A percentile compares a stretch with the other conserved stretches of the same genome.
phyloP scores from a whole-genome alignment of 1,140 invertebrate species.

The Kradibia gibbosae region DNA sequence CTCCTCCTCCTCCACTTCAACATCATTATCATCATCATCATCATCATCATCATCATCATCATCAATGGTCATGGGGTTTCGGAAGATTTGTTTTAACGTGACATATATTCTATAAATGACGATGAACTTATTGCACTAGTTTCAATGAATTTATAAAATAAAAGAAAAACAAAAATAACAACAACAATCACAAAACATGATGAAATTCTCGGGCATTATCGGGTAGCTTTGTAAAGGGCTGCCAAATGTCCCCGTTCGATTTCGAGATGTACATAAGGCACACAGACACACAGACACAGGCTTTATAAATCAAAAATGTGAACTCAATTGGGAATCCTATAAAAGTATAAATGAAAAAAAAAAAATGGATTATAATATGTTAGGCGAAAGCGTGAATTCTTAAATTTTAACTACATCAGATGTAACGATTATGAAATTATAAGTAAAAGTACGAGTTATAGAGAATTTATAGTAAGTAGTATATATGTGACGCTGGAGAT shows the following conservation, averaged over 20 bases:
- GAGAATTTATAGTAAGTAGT: slow-evolving; percentile 65
- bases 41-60: no score
- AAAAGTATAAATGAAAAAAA: slow-evolving; percentile 6
- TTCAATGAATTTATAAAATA: background rate
- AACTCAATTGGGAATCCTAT: background rate
- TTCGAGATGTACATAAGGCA: slow-evolving; percentile 26
- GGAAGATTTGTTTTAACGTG: no score
- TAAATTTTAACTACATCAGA: slow-evolving; percentile 39
- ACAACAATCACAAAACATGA: no score
- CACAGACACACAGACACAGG: no score
- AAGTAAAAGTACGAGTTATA: slow-evolving; percentile 57
- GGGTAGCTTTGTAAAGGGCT: background rate
- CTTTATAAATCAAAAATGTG: background rate
- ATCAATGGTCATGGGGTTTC: no score
- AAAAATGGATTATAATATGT: slow-evolving; percentile 4
- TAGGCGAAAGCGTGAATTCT: slow-evolving; percentile 22
- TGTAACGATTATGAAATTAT: slow-evolving; percentile 45
- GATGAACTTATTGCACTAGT: no score
- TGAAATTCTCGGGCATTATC: background rate
- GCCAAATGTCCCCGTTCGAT: background rate
- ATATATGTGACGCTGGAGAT: slow-evolving; percentile 58
- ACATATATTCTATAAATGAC: no score
- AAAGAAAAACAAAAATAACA: background rate
- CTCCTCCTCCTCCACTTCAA: no score
- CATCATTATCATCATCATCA: no score